phyloP scores from a whole-genome alignment of 2,888 invertebrate genomes.

The Tenodera sinensis region DNA sequence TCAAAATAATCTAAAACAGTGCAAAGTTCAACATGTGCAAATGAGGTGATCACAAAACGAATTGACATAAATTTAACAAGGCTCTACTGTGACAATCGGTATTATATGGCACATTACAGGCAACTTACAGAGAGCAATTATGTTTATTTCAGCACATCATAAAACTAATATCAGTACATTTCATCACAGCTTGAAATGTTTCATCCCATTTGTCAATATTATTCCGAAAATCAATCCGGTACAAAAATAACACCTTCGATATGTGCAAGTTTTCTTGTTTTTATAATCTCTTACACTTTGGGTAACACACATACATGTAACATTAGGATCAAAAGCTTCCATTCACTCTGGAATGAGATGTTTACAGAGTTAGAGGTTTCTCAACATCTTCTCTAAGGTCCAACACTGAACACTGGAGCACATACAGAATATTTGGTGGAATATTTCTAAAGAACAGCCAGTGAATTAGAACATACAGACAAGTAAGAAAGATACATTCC shows the following conservation, averaged over 20 bases:
- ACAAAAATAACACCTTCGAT: background rate
- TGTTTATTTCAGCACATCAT: background rate
- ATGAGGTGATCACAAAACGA: background rate
- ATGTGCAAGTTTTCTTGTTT: background rate
- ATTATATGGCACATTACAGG: background rate
- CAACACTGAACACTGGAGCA: background rate
- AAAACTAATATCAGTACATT: background rate
- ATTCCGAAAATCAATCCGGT: background rate
- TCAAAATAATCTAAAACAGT: background rate
- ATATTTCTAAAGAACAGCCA: background rate
- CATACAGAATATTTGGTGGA: background rate
- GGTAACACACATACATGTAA: too few relatives aligned
- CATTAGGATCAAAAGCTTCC: background rate
- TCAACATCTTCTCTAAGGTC: background rate
- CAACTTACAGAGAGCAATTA: background rate
- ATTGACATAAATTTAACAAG: background rate
- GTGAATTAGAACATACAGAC: background rate
- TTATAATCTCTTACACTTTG: background rate
- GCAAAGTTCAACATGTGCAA: background rate
- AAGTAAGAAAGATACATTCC: background rate
- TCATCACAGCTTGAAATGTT: background rate
- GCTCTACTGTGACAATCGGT: background rate
- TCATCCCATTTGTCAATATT: background rate
- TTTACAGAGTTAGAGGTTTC: background rate
- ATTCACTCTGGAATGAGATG: background rate